Evolutionary conservation across 2,888 invertebrate species (phyloP), one percentile per base, ranked within the genome.

Genomic region (Plagodis pulveraria): DNA sequence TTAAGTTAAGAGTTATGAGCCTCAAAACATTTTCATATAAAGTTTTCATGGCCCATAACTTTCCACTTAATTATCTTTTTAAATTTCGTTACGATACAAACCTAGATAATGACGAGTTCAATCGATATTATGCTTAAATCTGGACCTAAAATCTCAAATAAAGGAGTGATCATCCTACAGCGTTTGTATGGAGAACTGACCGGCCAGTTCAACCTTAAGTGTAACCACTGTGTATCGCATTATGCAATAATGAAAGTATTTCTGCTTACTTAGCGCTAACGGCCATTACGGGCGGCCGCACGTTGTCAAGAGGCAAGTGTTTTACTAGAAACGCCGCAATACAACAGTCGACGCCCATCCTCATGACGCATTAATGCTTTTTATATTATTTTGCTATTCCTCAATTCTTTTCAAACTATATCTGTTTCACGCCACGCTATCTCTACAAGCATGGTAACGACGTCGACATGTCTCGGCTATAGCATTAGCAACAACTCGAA

Each of bases 221-320:
- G 58, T 46, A 56, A 38, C 33, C 32, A 54, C 40, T 45, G 50
- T 55, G 48, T 65, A 33, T 50, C 45, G 48, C 59, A 62, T 48
- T 56, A 58, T 65, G 44, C 66, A 84, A 81, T 86, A 85, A 83
- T 79, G 71, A 76, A 22, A 73, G 71, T 83, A 53, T 91, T 90
- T 91, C 79, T 91, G 86, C 83, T 87, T 80, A 86, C 78, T 76
- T 88, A 93, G 93, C 90, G 80, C 87, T 89, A 93, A 93, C 90
- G 93, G 93, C 87, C 83, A 91, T 91, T 93, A 93, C 86, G 93
- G 86, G 85, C 89, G 93, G 87, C 89, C 92, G 81, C 83, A 92
- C 85, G 87, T 92, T 84, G 86, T 93, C 86, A 93, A 93, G 93
- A 93, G 93, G 93, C 93, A 93, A 92, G 93, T 93, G 81, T 93